A percentile compares a stretch with the other conserved stretches of the same genome.
Evolutionary conservation across 2,888 invertebrate genomes (phyloP).

Genomic region (Acholoe squamosa): DNA sequence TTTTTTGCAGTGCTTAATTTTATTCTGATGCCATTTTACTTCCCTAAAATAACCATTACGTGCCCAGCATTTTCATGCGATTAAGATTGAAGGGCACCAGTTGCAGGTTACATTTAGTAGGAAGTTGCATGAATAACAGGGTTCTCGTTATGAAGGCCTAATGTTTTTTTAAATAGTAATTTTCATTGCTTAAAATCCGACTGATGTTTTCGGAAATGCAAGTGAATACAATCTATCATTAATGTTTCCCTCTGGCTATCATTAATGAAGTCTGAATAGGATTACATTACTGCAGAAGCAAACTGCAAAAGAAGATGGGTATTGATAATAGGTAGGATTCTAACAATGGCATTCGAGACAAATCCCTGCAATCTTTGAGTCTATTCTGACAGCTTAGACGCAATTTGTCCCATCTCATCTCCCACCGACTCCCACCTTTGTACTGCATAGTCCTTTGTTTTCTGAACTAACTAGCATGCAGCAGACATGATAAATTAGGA

Average conservation of each 20-base stretch:
- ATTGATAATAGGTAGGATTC: no score
- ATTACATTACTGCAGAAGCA: no score
- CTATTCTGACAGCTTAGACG: no score
- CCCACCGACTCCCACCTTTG: neutral
- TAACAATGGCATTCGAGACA: no score
- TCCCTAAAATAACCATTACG: neutral
- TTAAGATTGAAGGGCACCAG: constrained; percentile 17
- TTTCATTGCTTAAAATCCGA: no score
- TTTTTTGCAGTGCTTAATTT: neutral
- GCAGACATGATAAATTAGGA: constrained; percentile 24
- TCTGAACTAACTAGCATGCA: constrained; percentile 17
- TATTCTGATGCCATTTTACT: neutral
- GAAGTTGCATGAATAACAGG: constrained; percentile 3
- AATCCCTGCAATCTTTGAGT: no score
- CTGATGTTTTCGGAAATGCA: no score
- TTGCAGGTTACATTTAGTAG: neutral
- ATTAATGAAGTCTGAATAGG: no score
- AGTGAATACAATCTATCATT: no score
- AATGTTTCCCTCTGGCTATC: no score
- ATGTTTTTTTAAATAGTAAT: neutral
- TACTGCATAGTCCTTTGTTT: neutral
- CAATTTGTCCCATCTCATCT: neutral
- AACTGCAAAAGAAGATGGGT: no score
- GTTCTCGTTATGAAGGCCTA: neutral
- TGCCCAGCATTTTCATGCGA: neutral